Percentiles rank a stretch among this genome's conserved stretches.
Conservation (phyloP, 2,113 vertebrate species). For the Gavialis gangeticus region DNA sequence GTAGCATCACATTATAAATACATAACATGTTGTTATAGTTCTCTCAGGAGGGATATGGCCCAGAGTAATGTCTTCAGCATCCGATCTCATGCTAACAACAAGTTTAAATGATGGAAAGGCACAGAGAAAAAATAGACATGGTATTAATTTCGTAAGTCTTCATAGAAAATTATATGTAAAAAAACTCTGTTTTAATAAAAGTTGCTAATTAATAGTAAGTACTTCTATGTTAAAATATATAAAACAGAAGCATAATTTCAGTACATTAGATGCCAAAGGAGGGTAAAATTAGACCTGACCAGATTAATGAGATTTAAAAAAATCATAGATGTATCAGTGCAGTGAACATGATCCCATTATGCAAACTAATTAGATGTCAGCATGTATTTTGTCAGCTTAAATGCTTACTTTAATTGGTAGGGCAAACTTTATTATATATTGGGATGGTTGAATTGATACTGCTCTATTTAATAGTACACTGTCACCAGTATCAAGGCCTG, state of each 20-base stretch:
- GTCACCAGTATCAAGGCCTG: not conserved
- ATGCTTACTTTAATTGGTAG: constrained; percentile 31
- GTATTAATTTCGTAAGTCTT: not conserved
- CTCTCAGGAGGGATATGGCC: not conserved
- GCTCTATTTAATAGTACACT: not conserved
- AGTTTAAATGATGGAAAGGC: not conserved
- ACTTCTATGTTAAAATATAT: not conserved
- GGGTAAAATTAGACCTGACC: not conserved
- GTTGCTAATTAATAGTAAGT: not conserved
- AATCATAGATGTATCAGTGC: not conserved
- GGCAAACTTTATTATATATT: not conserved
- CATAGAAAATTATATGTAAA: not conserved
- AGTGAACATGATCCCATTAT: constrained; percentile 15
- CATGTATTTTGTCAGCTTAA: constrained; percentile 4
- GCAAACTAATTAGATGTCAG: constrained; percentile 33
- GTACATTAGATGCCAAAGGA: not conserved
- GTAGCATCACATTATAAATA: not conserved
- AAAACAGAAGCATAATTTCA: not conserved
- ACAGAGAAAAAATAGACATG: not conserved
- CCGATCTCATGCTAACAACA: not conserved
- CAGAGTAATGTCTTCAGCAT: not conserved
- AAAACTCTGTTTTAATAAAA: not conserved
- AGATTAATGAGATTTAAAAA: not conserved
- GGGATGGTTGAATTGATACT: constrained; percentile 38
- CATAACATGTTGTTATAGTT: not conserved